phyloP scores from a whole-genome alignment of 2,113 vertebrate genomes.

The Poeciliopsis prolifica region DNA sequence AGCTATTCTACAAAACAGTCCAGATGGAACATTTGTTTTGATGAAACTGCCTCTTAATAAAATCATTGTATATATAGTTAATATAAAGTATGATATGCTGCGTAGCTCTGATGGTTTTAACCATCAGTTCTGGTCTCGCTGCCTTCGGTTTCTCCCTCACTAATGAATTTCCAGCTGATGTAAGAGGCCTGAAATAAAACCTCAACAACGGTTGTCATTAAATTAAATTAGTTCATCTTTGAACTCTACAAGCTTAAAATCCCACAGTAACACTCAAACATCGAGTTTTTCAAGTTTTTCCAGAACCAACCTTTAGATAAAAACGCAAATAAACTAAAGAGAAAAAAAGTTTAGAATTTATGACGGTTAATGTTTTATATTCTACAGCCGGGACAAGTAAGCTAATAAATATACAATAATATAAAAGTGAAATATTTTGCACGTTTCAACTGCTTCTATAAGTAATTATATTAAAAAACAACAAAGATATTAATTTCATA shows the following conservation, averaged over 20 bases:
- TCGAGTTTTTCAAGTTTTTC: constrained; percentile 16
- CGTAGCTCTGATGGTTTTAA: constrained; percentile 30
- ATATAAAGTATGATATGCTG: not conserved
- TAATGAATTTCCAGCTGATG: constrained; percentile 72
- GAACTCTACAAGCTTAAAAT: constrained; percentile 40
- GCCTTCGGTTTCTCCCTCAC: constrained; percentile 48
- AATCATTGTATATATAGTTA: not conserved
- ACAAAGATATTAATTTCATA: too few species aligned
- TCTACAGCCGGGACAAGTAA: too few species aligned
- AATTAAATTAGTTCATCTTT: constrained; percentile 56
- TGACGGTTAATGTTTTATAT: too few species aligned
- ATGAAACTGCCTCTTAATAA: not conserved
- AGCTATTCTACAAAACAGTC: not conserved
- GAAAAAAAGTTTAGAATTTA: too few species aligned
- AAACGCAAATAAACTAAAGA: too few species aligned
- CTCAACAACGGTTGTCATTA: constrained; percentile 61
- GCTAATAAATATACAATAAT: too few species aligned
- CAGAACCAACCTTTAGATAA: too few species aligned
- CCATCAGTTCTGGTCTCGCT: constrained; percentile 49
- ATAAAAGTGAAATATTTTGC: too few species aligned
- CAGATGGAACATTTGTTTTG: not conserved
- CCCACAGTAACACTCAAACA: not conserved
- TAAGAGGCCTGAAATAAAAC: constrained; percentile 76
- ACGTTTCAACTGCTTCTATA: too few species aligned
- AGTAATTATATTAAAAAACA: too few species aligned